Percentiles rank a stretch among this genome's conserved stretches.
Conservation (phyloP, 2,113 vertebrate species). For the Tringa solitaria region DNA sequence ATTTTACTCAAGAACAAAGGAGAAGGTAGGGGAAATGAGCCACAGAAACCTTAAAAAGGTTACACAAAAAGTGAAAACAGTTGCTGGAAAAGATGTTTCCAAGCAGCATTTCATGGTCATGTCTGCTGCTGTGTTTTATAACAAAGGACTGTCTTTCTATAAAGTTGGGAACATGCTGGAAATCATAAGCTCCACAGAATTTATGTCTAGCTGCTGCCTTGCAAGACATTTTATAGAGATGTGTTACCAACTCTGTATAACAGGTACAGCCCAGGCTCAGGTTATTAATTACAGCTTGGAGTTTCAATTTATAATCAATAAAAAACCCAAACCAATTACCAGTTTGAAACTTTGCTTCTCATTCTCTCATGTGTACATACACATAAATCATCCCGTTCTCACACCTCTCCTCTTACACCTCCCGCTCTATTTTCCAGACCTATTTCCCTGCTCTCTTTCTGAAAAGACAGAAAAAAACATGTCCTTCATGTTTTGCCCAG, state of each 20-base stretch:
- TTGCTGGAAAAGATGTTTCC: background rate
- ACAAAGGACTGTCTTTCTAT: background rate
- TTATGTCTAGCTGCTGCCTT: slow-evolving; percentile 7
- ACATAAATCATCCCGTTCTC: background rate
- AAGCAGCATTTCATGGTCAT: background rate
- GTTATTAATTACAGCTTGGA: slow-evolving; percentile 38
- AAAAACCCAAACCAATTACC: slow-evolving; percentile 31
- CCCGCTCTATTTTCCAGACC: background rate
- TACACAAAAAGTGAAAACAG: background rate
- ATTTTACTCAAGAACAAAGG: background rate
- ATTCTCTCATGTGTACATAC: background rate
- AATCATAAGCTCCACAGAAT: slow-evolving; percentile 14
- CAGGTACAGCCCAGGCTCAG: background rate
- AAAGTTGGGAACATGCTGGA: background rate
- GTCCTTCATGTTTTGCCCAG: background rate
- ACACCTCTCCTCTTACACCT: background rate
- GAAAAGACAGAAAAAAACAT: background rate
- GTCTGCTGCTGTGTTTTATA: background rate
- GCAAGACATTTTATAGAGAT: slow-evolving; percentile 32
- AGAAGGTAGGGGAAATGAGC: background rate
- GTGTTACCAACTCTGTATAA: background rate
- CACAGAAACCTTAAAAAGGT: background rate
- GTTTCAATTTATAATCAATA: slow-evolving; percentile 42
- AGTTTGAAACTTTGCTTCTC: slow-evolving; percentile 6
- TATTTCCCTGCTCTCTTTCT: background rate